These are phyloP conservation scores for Calliopum simillimum DNA, from an alignment of 2,888 invertebrate species.

Conservation along the genomic window DNA sequence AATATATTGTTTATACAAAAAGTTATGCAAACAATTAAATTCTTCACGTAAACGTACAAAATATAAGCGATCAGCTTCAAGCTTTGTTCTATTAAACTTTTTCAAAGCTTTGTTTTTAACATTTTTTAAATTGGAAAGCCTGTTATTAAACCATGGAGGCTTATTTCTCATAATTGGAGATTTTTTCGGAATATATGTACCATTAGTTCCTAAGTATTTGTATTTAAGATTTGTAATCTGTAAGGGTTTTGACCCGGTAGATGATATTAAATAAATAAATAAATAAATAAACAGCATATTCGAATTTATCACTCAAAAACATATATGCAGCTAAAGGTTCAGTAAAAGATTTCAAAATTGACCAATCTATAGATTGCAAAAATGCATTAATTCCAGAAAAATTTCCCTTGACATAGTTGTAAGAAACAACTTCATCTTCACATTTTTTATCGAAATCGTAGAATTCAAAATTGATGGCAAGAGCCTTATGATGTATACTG, in stretches of 20 bases:
- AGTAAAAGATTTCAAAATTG: background rate
- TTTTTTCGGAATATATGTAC: background rate
- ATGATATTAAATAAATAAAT: no score
- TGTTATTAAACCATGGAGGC: no score
- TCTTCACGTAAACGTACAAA: constrained; percentile 1
- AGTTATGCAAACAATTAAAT: constrained; percentile 2
- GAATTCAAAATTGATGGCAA: background rate
- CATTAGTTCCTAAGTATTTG: no score
- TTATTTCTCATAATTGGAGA: constrained; percentile 1
- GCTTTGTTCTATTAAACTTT: constrained; percentile 4
- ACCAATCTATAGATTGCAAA: background rate
- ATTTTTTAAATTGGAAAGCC: no score
- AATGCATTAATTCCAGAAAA: background rate
- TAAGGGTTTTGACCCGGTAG: no score
- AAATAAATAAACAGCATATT: constrained; percentile 1
- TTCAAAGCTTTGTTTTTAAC: background rate
- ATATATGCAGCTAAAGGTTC: background rate
- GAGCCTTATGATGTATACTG: constrained; percentile 3
- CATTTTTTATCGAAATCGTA: background rate
- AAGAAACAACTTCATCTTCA: background rate
- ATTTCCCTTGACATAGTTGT: background rate
- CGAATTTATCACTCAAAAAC: constrained; percentile 1
- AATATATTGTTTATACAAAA: constrained; percentile 4
- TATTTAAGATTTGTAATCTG: no score
- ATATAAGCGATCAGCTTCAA: background rate